Conservation (phyloP, 2,113 vertebrate genomes). For the Scopus umbretta region DNA sequence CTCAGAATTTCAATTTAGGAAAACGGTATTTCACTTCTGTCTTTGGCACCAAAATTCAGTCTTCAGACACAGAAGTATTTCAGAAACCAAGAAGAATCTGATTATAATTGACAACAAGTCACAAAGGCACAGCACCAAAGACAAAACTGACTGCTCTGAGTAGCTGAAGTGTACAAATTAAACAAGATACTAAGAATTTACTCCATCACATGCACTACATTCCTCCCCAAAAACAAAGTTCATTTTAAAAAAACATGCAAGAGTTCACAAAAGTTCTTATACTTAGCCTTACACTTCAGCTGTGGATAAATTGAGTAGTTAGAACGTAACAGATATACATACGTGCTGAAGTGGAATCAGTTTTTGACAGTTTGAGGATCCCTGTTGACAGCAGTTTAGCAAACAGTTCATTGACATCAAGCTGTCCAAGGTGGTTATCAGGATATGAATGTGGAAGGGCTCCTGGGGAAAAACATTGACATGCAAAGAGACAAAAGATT, state of each 20-base stretch:
- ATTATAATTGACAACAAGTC: neutral
- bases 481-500: neutral
- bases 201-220: neutral
- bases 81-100: neutral
- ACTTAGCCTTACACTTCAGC: neutral
- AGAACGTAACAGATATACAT: constrained; percentile 30
- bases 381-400: constrained; percentile 90
- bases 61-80: neutral
- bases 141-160: neutral
- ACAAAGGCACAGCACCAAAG: neutral
- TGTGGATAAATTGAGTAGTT: neutral
- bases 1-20: neutral
- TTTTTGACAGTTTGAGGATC: constrained; percentile 86
- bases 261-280: neutral
- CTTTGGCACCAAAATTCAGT: neutral
- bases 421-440: constrained; percentile 94
- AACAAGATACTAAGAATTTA: neutral
- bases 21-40: neutral
- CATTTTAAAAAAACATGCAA: neutral
- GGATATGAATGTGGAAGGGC: constrained; percentile 73
- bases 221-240: neutral
- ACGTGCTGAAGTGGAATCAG: constrained; percentile 69
- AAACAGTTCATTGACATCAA: constrained; percentile 94
- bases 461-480: constrained; percentile 7
- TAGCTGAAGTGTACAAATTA: neutral